Evolutionary conservation across 2,888 invertebrate genomes (phyloP), one percentile per base, ranked within the genome.

Genomic region (Epistrophella euchroma): DNA sequence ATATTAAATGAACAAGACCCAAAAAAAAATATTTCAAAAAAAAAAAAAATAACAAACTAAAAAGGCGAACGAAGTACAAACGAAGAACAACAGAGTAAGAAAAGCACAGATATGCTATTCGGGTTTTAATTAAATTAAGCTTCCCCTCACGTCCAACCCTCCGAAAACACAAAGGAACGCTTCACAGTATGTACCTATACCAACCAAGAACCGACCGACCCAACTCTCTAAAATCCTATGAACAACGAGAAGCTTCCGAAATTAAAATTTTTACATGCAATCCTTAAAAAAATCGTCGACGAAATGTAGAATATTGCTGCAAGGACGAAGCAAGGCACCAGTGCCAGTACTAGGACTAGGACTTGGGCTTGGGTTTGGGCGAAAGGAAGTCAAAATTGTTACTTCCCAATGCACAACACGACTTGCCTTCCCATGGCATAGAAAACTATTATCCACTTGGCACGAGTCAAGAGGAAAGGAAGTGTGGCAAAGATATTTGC

Each of bases 371-470:
- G 52, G 52, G 17, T 40, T 28, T 9, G 43, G 70, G 17, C 4
- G 43, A 50, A 40, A 52, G 40, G 35, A 76, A 80, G 58, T 62
- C 68, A 76, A 85, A 79, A 80, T 68, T 76, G 76, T 80, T 85
- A 80, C 85, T 85, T 85, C 40, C 80, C 85, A 62, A 76, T 76
- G 85, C 80, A 73, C 85, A 85, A 80, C 85, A 85, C 80, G 72
- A 80, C 76, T 76, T 73, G 66, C 85, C 73, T 76, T 79, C 68
- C 62, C 66, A 70, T 70, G 76, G 56, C 85, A 85, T 80, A 76
- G 85, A 73, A 85, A 85, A 85, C 80, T 76, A 76, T 85, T 85
- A 85, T 85, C 72, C 80, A 80, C 80, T 85, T 80, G 85, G 85
- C 80, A 85, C 52, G 71, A 73, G 66, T 32, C 50, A 37, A 35